Evolutionary conservation across 1,140 invertebrate species (phyloP).

Genomic region (Pinna nobilis): DNA sequence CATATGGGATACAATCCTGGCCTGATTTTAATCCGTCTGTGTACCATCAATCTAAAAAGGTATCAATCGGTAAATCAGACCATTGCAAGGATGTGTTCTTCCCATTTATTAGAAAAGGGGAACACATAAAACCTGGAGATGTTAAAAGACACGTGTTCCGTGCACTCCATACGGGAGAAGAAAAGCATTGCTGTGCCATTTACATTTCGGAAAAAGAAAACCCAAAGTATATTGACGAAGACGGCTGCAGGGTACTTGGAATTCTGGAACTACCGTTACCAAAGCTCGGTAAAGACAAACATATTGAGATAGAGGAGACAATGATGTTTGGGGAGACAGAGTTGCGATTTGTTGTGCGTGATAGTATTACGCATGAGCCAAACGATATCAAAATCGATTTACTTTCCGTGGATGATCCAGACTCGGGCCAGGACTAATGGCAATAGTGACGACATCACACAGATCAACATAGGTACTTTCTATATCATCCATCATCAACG

Average conservation of each 20-base stretch:
- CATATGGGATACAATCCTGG: constrained; percentile 35
- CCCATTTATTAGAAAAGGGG: constrained; percentile 20
- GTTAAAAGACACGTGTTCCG: constrained; percentile 23
- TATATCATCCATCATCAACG: too few species aligned
- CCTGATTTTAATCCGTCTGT: background rate
- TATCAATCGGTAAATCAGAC: constrained; percentile 4
- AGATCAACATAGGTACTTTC: too few species aligned
- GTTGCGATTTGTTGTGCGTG: constrained; percentile 6
- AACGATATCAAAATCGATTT: too few species aligned
- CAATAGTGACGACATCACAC: too few species aligned
- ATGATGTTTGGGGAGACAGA: constrained; percentile 37
- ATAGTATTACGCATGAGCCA: too few species aligned
- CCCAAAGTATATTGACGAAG: constrained; percentile 19
- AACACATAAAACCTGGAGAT: constrained; percentile 14
- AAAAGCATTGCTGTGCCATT: constrained; percentile 16
- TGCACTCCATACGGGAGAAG: constrained; percentile 13
- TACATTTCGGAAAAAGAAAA: constrained; percentile 22
- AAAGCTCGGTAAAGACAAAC: background rate
- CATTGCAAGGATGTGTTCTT: constrained; percentile 35
- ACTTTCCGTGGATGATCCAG: too few species aligned
- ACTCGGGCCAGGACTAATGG: too few species aligned
- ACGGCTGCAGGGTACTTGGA: constrained; percentile 5
- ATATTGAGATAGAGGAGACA: constrained; percentile 27
- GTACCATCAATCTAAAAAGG: constrained; percentile 13
- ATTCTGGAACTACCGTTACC: constrained; percentile 10